Base-by-base conservation (phyloP, 2,797 vertebrate genomes). In the Aplochiton taeniatus region DNA sequence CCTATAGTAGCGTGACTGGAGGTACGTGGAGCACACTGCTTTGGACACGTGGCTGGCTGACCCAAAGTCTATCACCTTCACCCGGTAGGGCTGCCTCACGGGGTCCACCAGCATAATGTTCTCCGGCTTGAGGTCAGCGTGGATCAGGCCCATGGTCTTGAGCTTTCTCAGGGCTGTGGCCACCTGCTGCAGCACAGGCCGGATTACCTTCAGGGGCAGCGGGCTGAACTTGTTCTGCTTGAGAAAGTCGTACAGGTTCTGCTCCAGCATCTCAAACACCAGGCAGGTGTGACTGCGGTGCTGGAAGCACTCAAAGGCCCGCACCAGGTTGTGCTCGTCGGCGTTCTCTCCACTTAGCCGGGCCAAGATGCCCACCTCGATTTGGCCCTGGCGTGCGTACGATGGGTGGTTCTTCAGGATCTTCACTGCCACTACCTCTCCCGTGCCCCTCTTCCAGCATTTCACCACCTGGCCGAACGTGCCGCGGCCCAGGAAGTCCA, bases 21-120 rank as follows among this genome's bases (percentile, higher is more conserved):
- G 94, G 76, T 99, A 99, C 18, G 98, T 99, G 59, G 98, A 99
- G 89, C 98, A 99, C 79, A 99, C 96, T 57, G 97, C 98, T 93
- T 99, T 99, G 89, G 97, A 99, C 79, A 98, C 95, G 7, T 99
- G 97, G 90, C 96, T 99, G 86, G 98, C 98, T 46, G 98, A 99
- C 79, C 98, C 98, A 77, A 99, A 99, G 91, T 99, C 98, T 78
- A 99, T 99, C 66, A 99, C 98, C 89, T 99, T 99, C 86, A 99
- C 97, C 82, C 94, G 91, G 85, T 98, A 99, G 70, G 98, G 98
- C 85, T 98, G 98, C 75, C 95, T 94, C 76, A 95, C 88, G 65
- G 97, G 97, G 91, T 99, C 97, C 91, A 98, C 97, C 87, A 99
- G 92, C 97, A 99, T 99, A 89, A 99, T 99, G 90, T 99, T 99